Evolutionary conservation across 2,888 invertebrate genomes (phyloP).

Genomic region (Adineta ricciae): DNA sequence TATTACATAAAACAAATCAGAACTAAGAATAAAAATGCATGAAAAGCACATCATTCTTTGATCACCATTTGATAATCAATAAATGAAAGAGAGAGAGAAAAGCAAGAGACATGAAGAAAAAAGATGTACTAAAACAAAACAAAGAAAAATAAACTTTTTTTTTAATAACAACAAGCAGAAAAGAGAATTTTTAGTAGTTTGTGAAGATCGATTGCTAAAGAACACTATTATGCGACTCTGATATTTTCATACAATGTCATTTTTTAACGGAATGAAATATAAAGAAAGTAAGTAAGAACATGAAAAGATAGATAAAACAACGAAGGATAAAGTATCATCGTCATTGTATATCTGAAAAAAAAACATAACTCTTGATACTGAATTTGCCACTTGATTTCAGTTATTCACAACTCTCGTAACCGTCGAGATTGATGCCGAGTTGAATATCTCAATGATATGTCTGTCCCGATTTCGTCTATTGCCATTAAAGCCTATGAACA

Average conservation of each 20-base stretch:
- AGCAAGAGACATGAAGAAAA: not conserved
- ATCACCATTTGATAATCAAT: not conserved
- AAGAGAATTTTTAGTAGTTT: not conserved
- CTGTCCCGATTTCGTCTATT: constrained; percentile 58
- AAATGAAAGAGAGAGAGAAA: not conserved
- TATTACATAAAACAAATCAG: not conserved
- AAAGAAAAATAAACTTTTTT: not conserved
- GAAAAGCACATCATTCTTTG: not conserved
- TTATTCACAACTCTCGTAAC: not conserved
- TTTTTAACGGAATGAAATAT: not conserved
- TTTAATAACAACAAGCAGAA: not conserved
- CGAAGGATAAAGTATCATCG: not conserved
- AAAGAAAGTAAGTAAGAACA: too few relatives aligned
- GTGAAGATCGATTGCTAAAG: not conserved
- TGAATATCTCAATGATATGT: constrained; percentile 65
- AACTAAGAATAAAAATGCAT: not conserved
- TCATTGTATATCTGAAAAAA: not conserved
- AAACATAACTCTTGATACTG: not conserved
- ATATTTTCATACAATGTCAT: not conserved
- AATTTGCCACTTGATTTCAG: not conserved
- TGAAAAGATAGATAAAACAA: not conserved
- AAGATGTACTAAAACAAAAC: not conserved
- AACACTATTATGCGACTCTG: not conserved
- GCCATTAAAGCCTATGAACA: constrained; percentile 33
- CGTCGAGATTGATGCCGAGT: not conserved